A percentile compares a stretch with the other conserved stretches of the same genome.
These are phyloP conservation scores for Heliconius erato DNA, from an alignment of 2,888 invertebrate species.

Conservation along the genomic window DNA sequence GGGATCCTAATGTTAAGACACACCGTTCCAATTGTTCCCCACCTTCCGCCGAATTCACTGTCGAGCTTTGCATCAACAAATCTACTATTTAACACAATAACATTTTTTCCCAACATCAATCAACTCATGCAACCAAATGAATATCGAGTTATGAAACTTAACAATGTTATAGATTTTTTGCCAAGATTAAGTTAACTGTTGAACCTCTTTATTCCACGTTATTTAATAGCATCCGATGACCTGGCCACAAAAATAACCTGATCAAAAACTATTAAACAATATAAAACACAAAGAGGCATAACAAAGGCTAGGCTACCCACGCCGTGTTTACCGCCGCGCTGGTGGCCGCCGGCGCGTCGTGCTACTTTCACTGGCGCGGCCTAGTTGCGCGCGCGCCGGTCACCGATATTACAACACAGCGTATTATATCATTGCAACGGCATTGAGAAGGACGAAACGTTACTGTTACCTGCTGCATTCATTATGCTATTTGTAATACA, in stretches of 20 bases:
- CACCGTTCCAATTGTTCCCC: too few relatives aligned
- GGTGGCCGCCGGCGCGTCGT: conserved; percentile 53
- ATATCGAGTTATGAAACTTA: too few relatives aligned
- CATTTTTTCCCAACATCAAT: too few relatives aligned
- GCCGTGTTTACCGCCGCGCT: not conserved
- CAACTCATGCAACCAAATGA: too few relatives aligned
- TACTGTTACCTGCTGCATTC: conserved; percentile 43
- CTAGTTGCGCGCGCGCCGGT: conserved; percentile 65
- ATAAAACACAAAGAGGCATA: not conserved
- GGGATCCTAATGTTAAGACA: too few relatives aligned
- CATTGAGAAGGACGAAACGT: conserved; percentile 74
- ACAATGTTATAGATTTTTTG: too few relatives aligned
- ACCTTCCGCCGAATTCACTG: too few relatives aligned
- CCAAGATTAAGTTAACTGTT: too few relatives aligned
- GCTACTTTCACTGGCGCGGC: conserved; percentile 78
- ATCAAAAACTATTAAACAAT: not conserved
- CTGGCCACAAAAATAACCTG: not conserved
- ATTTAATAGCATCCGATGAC: not conserved
- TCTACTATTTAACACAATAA: too few relatives aligned
- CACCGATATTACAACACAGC: conserved; percentile 69
- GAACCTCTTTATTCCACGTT: too few relatives aligned
- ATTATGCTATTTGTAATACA: conserved; percentile 17
- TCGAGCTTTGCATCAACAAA: too few relatives aligned
- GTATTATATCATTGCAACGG: conserved; percentile 75
- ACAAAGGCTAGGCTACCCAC: not conserved